Base-by-base conservation (phyloP, 2,113 vertebrate genomes). In the Mohoua ochrocephala region DNA sequence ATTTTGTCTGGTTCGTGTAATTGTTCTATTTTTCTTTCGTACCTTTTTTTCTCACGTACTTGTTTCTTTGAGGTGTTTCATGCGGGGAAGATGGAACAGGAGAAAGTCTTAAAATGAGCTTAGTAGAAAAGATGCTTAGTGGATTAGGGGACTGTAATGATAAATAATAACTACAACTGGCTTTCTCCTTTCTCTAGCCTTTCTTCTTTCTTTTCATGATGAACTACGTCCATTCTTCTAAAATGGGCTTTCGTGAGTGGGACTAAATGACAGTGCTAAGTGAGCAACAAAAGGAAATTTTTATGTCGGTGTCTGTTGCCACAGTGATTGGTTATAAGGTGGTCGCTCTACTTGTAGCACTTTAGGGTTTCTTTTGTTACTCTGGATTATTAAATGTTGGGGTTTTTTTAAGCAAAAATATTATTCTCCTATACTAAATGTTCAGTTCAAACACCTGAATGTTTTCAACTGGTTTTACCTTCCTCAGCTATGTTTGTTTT, bases 21-120 rank as follows among this genome's bases (percentile, higher is more conserved):
- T 84, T 81, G 56, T 56, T 86, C 64, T 77, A 2, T 65, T 91
- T 91, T 90, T 69, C 18, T 77, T 90, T 87, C 35, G 12, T 10
- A 30, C 4, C 3, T 57, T 86, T 81, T 70, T 35, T 70, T n/a
- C 28, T 56, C 3, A 5, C 50, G 52, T 21, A 12, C 27, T 85
- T 69, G 4, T 47, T 93, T 76, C 26, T 84, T 63, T 69, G 54
- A 86, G 39, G 15, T 69, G 23, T 78, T 94, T 69, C 37, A 28
- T 69, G 14, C 0, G 0, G 59, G 50, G 61, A 86, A 50, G 44
- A 59, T 31, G 26, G 71, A 68, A 21, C 1, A 0, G 17, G 21
- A 59, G 53, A 52, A 5, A 37, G 6, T 35, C 31, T 60, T 69
- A 35, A 77, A 88, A 74, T 31, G 15, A 61, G 9, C 35, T 76